These are phyloP conservation scores for Lamprotornis superbus DNA, from an alignment of 2,113 vertebrate genomes.

Conservation along the genomic window DNA sequence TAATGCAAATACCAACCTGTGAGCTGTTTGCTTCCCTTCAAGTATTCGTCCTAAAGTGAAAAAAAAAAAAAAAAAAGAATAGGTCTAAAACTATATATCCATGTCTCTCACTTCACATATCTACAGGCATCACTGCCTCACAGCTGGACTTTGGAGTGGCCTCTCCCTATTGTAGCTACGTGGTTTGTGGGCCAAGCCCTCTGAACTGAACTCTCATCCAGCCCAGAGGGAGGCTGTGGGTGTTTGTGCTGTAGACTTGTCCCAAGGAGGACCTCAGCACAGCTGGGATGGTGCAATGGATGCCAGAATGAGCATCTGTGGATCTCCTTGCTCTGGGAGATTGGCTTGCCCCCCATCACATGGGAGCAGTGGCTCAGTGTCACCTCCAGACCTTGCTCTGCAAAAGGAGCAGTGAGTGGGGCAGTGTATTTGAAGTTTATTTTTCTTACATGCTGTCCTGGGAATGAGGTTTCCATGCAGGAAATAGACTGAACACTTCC, in stretches of 20 bases:
- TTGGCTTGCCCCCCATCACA: neutral
- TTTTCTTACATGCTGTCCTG: neutral
- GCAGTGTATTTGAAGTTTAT: neutral
- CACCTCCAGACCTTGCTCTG: neutral
- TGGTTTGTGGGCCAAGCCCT: neutral
- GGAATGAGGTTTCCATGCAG: neutral
- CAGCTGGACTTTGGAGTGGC: neutral
- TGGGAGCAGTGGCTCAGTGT: neutral
- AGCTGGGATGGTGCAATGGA: neutral
- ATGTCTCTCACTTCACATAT: neutral
- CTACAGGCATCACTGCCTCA: neutral
- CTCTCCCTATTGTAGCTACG: accelerated
- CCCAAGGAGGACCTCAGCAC: neutral
- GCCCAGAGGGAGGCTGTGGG: too few relatives aligned
- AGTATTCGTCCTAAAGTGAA: neutral
- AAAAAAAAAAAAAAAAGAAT: neutral
- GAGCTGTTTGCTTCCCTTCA: neutral
- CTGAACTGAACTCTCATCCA: neutral
- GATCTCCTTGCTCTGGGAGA: neutral
- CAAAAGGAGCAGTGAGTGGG: neutral
- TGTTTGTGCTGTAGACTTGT: neutral
- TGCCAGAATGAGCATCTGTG: neutral
- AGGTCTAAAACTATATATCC: neutral
- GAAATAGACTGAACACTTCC: neutral
- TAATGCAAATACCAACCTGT: neutral